Evolutionary conservation across 2,113 vertebrate genomes (phyloP), one percentile per base, ranked within the genome.

Genomic region (Mobula hypostoma): DNA sequence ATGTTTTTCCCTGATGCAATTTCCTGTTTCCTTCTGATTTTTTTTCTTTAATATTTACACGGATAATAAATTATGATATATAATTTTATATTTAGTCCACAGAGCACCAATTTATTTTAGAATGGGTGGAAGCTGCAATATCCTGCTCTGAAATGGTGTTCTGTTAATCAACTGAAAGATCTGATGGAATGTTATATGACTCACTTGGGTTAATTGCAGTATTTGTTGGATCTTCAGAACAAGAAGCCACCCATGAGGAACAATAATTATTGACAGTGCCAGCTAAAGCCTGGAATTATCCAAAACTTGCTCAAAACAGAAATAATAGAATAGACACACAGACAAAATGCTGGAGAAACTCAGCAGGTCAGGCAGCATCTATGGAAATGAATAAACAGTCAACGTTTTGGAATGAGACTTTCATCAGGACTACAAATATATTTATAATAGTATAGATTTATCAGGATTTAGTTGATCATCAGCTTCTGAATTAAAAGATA

Each of bases 1-100:
- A 95, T 96, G 95, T 95, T 95, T 95, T 74, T 96, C 95, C 95
- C 95, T 95, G 95, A 95, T 95, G 95, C 95, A 85, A 96, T 96
- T 77, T 85, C 21, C 36, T 93, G 68, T 56, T 93, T 56, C 29
- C 11, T 76, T 74, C 36, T 74, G 91, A 2, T 92, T 48, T 29
- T 24, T 11, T 74, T 48, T 15, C 24, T 48, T 11, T 19, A 27
- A 56, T 14, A 82, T 56, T 29, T 56, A 32, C 72, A 74, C 48
- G 14, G 70, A 93, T 74, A 36, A 91, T 91, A 93, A 74, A 74
- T 93, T 74, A 48, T 93, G 27, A 40, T 74, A 56, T 93, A 40
- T 36, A 72, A 93, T 76, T 27, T 70, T 48, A 48, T 72, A 8
- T 74, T 93, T 93, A 56, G 91, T 93, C 21, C 40, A 74, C 91